Evolutionary conservation across 1,140 invertebrate genomes (phyloP).

Genomic region (Zaprionus ornatus): DNA sequence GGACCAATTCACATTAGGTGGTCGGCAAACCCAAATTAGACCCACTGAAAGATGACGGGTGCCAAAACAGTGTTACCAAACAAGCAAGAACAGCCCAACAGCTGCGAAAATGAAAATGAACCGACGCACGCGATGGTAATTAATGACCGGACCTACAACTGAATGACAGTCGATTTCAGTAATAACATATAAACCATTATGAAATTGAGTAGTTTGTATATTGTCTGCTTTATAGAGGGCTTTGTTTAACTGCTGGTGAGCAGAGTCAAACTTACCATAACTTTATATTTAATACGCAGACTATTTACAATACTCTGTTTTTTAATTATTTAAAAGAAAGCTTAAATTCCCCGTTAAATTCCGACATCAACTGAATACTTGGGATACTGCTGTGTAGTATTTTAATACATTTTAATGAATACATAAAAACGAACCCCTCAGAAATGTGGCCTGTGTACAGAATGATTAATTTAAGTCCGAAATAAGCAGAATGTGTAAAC

Average conservation of each 20-base stretch:
- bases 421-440: background rate
- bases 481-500: constrained; percentile 1
- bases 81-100: background rate
- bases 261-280: background rate
- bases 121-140: constrained; percentile 42
- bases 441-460: background rate
- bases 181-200: constrained; percentile 27
- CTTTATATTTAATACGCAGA: background rate
- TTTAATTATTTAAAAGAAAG: background rate
- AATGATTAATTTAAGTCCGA: constrained; percentile 7
- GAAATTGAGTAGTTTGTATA: background rate
- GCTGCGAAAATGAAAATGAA: constrained; percentile 34
- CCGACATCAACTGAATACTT: background rate
- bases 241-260: background rate
- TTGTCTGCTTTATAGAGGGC: background rate
- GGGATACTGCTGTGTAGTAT: background rate
- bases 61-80: constrained; percentile 19
- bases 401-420: background rate
- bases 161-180: constrained; percentile 41
- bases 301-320: background rate
- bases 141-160: constrained; percentile 32
- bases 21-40: constrained; percentile 37
- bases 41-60: constrained; percentile 24
- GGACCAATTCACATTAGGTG: constrained; percentile 34
- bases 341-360: background rate